These are phyloP conservation scores for Valencia hispanica DNA, from an alignment of 2,797 vertebrate genomes.

Conservation along the genomic window DNA sequence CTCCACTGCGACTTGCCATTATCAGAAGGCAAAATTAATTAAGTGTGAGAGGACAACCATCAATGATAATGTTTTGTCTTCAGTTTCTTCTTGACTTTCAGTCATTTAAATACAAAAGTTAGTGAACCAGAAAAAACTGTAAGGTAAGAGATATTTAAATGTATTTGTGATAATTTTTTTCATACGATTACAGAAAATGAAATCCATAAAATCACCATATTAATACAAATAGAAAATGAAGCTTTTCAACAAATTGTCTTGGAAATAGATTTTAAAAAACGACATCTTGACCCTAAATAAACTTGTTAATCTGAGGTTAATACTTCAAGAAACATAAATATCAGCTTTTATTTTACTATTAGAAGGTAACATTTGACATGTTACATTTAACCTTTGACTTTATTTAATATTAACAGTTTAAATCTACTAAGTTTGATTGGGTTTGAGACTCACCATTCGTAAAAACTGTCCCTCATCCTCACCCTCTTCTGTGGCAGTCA, in stretches of 20 bases:
- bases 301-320: not conserved
- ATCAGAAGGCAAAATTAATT: constrained; percentile 67
- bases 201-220: not conserved
- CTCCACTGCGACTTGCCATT: constrained; percentile 45
- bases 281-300: not conserved
- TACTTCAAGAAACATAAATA: not conserved
- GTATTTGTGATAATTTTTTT: not conserved
- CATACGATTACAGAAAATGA: not conserved
- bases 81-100: constrained; percentile 19
- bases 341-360: too few species aligned
- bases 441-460: constrained; percentile 72
- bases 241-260: not conserved
- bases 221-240: constrained; percentile 1
- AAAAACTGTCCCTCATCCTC: constrained; percentile 81
- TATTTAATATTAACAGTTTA: not conserved
- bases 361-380: not conserved
- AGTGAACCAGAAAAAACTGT: not conserved
- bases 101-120: not conserved
- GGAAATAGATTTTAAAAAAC: not conserved
- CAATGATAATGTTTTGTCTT: constrained; percentile 40
- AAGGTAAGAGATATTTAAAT: constrained; percentile 1
- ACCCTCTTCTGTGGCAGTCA: constrained; percentile 57
- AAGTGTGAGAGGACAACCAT: constrained; percentile 55
- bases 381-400: not conserved
- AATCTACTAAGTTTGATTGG: not conserved